Percentiles rank a stretch among this genome's conserved stretches.
phyloP scores from a whole-genome alignment of 2,888 invertebrate genomes.

The Mimachlamys varia region DNA sequence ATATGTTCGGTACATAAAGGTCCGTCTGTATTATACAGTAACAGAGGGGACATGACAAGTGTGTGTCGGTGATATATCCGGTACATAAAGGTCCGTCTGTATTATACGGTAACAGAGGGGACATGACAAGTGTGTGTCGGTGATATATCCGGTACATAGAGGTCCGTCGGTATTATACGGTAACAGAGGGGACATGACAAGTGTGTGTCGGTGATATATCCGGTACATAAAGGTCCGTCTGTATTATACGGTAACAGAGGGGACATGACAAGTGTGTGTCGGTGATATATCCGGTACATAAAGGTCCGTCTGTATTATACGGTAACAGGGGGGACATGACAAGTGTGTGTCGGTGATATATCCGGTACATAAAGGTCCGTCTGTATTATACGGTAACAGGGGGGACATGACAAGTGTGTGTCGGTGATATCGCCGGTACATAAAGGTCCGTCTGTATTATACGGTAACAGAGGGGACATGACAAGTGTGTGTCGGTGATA shows the following conservation, averaged over 20 bases:
- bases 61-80: neutral
- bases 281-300: neutral
- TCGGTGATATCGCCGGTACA: neutral
- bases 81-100: neutral
- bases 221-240: neutral
- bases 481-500: neutral
- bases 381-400: neutral
- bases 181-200: neutral
- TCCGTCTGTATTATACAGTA: neutral
- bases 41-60: neutral
- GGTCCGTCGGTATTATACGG: neutral
- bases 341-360: neutral
- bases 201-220: neutral
- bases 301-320: neutral
- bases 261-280: neutral
- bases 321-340: neutral
- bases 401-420: neutral
- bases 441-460: neutral
- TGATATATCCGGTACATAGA: neutral
- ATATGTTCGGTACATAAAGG: neutral
- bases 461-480: no score
- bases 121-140: neutral
- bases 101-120: neutral
- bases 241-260: neutral
- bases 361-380: neutral